Base-by-base conservation (phyloP, 2,797 vertebrate genomes). In the Caiman crocodilus region DNA sequence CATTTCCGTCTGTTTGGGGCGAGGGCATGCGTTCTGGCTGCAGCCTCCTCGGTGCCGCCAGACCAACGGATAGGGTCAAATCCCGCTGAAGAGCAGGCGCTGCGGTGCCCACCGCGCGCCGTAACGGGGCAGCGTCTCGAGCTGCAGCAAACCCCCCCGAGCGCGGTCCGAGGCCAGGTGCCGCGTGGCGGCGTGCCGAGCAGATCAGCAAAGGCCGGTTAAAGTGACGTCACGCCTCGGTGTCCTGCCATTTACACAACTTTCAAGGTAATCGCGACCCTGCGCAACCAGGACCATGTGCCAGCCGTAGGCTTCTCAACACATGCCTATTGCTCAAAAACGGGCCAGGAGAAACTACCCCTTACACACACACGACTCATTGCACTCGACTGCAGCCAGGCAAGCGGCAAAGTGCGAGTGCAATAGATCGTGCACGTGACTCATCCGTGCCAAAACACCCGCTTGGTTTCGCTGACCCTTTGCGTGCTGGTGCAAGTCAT, bases 1-100 rank as follows among this genome's bases (percentile, higher is more conserved):
- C 75, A 76, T 84, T 94, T 80, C 82, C 88, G 91, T 95, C 94
- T 97, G 87, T 96, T 95, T 94, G 88, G 94, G 92, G 90, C 65
- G 15, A 50, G 42, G 69, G 21, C 14, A 65, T 9, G 5, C 14
- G 4, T 60, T 94, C 94, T 90, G 67, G 79, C 76, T 94, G 13
- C 74, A 88, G 93, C 59, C 79, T 81, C 42, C 60, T 92, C 92
- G 64, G n/a, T 55, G 69, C 16, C 56, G 87, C 87, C 83, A 88
- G 23, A 92, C 61, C 88, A 86, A 85, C 18, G 94, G 93, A 84
- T 88, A 65, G 2, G 55, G 74, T 84, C 90, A 96, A 94, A 95
- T 42, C 75, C 86, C 82, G 8, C 73, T 79, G 69, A 94, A 90
- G 94, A 76, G 56, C 71, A 91, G 94, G 26, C 63, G 83, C 61